Percentiles rank a stretch among this genome's conserved stretches.
Conservation (phyloP, 2,113 vertebrate species). For the Crotalus helleri region DNA sequence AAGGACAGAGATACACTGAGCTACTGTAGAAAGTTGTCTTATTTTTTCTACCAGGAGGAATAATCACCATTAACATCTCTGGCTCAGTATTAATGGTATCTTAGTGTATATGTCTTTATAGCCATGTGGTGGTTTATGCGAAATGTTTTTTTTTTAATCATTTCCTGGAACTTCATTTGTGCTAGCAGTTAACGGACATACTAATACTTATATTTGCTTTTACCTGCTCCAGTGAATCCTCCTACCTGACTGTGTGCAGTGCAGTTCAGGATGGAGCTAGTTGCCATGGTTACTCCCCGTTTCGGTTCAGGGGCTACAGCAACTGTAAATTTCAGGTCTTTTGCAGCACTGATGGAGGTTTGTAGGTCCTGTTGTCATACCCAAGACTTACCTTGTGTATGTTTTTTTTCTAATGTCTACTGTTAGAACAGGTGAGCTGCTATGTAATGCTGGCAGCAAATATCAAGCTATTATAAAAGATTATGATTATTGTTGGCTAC, state of each 20-base stretch:
- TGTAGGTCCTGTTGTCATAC: background rate
- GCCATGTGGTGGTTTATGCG: background rate
- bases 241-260: background rate
- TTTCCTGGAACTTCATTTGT: background rate
- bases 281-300: slow-evolving; percentile 29
- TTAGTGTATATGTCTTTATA: background rate
- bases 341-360: slow-evolving; percentile 1
- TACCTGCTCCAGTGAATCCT: background rate
- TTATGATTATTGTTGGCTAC: background rate
- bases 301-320: slow-evolving; percentile 25
- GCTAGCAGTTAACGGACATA: background rate
- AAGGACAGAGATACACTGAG: background rate
- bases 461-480: background rate
- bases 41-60: background rate
- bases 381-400: background rate
- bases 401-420: background rate
- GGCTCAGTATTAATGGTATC: background rate
- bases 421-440: background rate
- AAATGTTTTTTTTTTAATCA: background rate
- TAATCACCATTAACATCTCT: background rate
- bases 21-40: background rate
- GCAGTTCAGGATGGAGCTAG: slow-evolving; percentile 8
- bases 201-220: background rate
- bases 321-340: background rate
- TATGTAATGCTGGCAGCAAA: background rate